phyloP scores from a whole-genome alignment of 2,888 invertebrate genomes.

The Tuberolachnus salignus region DNA sequence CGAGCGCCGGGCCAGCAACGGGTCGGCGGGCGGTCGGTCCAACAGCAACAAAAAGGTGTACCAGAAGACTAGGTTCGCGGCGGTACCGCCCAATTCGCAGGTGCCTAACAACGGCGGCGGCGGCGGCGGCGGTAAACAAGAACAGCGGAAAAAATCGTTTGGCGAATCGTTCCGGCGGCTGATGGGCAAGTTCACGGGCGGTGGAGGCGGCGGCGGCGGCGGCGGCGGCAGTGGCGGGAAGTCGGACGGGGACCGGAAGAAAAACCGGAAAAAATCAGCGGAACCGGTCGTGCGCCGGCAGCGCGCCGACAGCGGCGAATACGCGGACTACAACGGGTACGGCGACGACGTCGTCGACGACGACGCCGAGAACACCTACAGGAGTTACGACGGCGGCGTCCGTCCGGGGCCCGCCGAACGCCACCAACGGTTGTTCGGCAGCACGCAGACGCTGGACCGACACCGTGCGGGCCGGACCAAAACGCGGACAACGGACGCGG shows the following conservation, averaged over 20 bases:
- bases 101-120: conserved; percentile 20
- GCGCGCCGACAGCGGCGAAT: conserved; percentile 64
- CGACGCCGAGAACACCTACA: conserved; percentile 63
- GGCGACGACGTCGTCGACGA: conserved; percentile 64
- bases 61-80: conserved; percentile 75
- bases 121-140: conserved; percentile 25
- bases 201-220: conserved; percentile 65
- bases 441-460: conserved; percentile 57
- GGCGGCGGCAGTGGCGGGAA: conserved; percentile 63
- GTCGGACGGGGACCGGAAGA: conserved; percentile 65
- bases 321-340: conserved; percentile 64
- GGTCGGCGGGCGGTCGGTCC: conserved; percentile 66
- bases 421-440: conserved; percentile 52
- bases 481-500: conserved; percentile 59
- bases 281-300: conserved; percentile 60
- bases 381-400: conserved; percentile 66
- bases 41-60: conserved; percentile 66
- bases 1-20: conserved; percentile 62
- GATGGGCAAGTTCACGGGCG: conserved; percentile 78
- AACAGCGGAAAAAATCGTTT: conserved; percentile 62
- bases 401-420: conserved; percentile 61
- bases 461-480: conserved; percentile 51
- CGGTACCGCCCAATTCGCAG: conserved; percentile 37
- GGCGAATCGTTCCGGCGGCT: conserved; percentile 82
- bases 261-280: conserved; percentile 60